Percentiles rank a stretch among this genome's conserved stretches.
These are phyloP conservation scores for Cheilosia variabilis DNA, from an alignment of 2,888 invertebrate species.

Conservation along the genomic window DNA sequence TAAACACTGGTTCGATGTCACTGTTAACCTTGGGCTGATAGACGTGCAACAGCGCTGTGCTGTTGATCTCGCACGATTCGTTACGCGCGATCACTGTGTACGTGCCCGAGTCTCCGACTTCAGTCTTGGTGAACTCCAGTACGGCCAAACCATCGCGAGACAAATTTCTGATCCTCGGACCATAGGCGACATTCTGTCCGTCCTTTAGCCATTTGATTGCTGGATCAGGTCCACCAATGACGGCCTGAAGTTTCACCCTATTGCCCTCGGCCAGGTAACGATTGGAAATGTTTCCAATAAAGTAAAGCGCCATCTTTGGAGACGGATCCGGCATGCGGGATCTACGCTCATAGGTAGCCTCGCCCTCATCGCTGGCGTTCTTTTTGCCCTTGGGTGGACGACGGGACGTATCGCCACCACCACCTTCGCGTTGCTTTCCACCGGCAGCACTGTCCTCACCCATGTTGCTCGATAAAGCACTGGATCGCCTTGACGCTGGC, in stretches of 20 bases:
- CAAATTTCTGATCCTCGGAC: slow-evolving; percentile 82
- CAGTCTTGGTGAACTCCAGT: slow-evolving; percentile 89
- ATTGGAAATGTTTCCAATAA: slow-evolving; percentile 82
- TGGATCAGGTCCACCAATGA: slow-evolving; percentile 89
- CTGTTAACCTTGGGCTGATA: slow-evolving; percentile 85
- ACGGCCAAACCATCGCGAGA: slow-evolving; percentile 88
- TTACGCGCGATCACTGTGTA: slow-evolving; percentile 92
- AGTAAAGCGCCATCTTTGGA: slow-evolving; percentile 84
- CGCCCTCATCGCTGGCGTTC: slow-evolving; percentile 79
- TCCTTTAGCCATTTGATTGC: slow-evolving; percentile 91
- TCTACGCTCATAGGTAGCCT: slow-evolving; percentile 85
- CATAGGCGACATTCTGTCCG: slow-evolving; percentile 84
- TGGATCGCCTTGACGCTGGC: slow-evolving; percentile 82
- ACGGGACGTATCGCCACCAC: slow-evolving; percentile 64
- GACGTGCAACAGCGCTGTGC: slow-evolving; percentile 89
- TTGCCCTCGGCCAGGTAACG: slow-evolving; percentile 86
- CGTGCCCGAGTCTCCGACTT: slow-evolving; percentile 89
- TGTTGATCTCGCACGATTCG: slow-evolving; percentile 88
- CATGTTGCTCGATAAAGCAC: slow-evolving; percentile 78
- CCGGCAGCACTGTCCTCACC: slow-evolving; percentile 78
- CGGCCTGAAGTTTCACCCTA: slow-evolving; percentile 91
- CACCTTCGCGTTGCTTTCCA: slow-evolving; percentile 70
- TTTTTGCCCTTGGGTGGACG: slow-evolving; percentile 79
- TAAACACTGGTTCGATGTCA: slow-evolving; percentile 90
- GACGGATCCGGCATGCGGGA: slow-evolving; percentile 81